Base-by-base conservation (phyloP, 2,888 invertebrate species). In the Clusia tigrina region DNA sequence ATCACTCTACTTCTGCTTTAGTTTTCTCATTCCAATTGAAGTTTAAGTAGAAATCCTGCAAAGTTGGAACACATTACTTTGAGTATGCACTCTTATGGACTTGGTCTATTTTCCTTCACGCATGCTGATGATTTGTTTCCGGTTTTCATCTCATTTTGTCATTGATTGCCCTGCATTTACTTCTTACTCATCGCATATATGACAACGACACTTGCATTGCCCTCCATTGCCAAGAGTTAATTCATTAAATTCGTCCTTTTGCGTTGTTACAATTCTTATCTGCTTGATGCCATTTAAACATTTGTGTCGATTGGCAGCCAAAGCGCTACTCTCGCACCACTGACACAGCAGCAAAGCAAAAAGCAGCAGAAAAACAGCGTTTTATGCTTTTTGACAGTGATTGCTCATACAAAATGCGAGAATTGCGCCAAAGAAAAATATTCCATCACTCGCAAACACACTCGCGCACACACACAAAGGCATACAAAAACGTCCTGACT, bases 341-440 rank as follows among this genome's bases (percentile, higher is more conserved):
- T 42, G 42, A 42, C 10, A 3, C 42, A 42, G n/a, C 42, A 6
- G 3, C 42, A n/a, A n/a, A n/a, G n/a, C n/a, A 6, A 42, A 42
- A 6, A n/a, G 12, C 42, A 42, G 20, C 5, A 42, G 12, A 42
- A 42, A 6, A 42, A 48, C 3, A 6, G 48, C 48, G 22, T 48
- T 48, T 48, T 48, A 48, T 48, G 48, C 48, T 18, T 15, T 18
- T 15, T 48, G 48, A 48, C 48, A 48, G 48, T 48, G 48, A 48
- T 48, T 48, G 48, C 48, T 48, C 48, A 48, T 48, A 48, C 48
- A 20, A 48, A 48, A 22, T 48, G 48, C 48, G 48, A 48, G 22
- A 48, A 20, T 48, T 48, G 48, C 48, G 48, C 48, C 48, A 48
- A 48, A 48, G 22, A 5, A 3, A 22, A 48, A n/a, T n/a, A 3